Evolutionary conservation across 2,888 invertebrate species (phyloP), one percentile per base, ranked within the genome.

Genomic region (Rhyacophila evoluta): DNA sequence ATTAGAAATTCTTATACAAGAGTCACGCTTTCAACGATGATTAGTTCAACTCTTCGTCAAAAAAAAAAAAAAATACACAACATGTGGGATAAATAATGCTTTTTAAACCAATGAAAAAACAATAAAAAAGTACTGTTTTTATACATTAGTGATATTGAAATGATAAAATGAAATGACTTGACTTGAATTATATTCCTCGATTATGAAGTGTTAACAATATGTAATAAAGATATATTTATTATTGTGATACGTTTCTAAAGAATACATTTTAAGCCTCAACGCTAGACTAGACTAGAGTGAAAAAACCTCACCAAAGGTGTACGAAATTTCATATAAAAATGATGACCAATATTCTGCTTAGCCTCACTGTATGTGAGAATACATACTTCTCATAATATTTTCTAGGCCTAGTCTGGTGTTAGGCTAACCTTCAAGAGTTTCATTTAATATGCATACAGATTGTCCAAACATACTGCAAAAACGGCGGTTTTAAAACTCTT

Each of bases 171-270:
- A 25, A 55, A 19, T 25, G 15, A 55, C 55, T 55, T 19, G 19
- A 55, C 19, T 55, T 19, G 19, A 55, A 10, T 55, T 19, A 19
- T 55, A 55, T 55, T n/a, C 8, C 55, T 55, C 55, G 10, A 55
- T 55, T 25, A 55, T 55, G 55, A 55, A 55, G 19, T 55, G 55
- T 55, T 55, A 19, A 19, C 15, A 55, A n/a, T n/a, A n/a, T n/a
- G n/a, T 55, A 55, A 19, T 55, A 55, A 55, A 19, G 15, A 41
- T 55, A 55, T 19, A 19, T 55, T 55, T 55, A 55, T 55, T 19
- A 55, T 19, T 55, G 55, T 55, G 55, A 55, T 55, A 55, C 55
- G 15, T 55, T 8, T 55, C 55, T 55, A 55, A 55, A 19, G 55
- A 55, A 55, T 55, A 55, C 12, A 55, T 15, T 55, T 8, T 55